These are phyloP conservation scores for Poecilia picta DNA, from an alignment of 2,797 vertebrate species.

Conservation along the genomic window DNA sequence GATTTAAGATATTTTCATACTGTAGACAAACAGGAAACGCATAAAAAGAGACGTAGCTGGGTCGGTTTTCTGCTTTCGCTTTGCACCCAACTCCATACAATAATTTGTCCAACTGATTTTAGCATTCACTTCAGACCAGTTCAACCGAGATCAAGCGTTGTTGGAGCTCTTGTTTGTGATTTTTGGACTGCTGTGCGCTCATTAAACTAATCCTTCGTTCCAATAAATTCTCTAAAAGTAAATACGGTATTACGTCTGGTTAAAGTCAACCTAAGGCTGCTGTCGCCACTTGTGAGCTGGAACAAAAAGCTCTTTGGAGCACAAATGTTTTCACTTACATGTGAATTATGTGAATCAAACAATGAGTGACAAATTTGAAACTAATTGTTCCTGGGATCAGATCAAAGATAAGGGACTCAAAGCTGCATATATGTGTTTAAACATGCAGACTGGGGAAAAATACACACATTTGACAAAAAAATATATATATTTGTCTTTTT, in stretches of 20 bases:
- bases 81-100: neutral
- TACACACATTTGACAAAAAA: neutral
- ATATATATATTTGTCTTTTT: slow-evolving; percentile 7
- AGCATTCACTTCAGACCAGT: slow-evolving; percentile 1
- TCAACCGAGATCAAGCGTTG: slow-evolving; percentile 4
- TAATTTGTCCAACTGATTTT: neutral
- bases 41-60: neutral
- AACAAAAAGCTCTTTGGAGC: slow-evolving; percentile 1
- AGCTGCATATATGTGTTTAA: slow-evolving; percentile 6
- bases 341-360: slow-evolving; percentile 6
- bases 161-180: slow-evolving; percentile 5
- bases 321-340: slow-evolving; percentile 39
- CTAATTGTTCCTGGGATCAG: slow-evolving; percentile 11
- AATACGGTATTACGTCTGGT: slow-evolving; percentile 15
- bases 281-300: slow-evolving; percentile 27
- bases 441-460: neutral
- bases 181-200: slow-evolving; percentile 18
- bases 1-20: neutral
- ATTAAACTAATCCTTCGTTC: slow-evolving; percentile 5
- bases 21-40: slow-evolving; percentile 3
- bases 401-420: slow-evolving; percentile 8
- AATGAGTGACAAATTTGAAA: slow-evolving; percentile 30
- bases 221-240: slow-evolving; percentile 6
- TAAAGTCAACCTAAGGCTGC: slow-evolving; percentile 21
- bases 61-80: neutral